These are phyloP conservation scores for Cybosia mesomella DNA, from an alignment of 2,888 invertebrate genomes.

Conservation along the genomic window DNA sequence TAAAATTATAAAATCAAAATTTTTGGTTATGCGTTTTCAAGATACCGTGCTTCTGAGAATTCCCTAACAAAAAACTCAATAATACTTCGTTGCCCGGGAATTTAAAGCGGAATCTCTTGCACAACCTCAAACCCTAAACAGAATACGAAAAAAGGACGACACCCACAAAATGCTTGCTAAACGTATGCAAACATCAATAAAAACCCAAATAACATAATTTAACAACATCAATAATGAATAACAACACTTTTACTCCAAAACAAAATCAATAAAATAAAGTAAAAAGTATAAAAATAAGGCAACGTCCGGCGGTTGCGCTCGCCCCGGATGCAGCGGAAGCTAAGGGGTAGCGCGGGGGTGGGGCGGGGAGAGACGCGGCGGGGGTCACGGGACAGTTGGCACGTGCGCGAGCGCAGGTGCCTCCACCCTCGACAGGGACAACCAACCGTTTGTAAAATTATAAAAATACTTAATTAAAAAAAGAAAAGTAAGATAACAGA, in stretches of 20 bases:
- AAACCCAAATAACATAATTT: slow-evolving; percentile 9
- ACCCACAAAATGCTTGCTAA: not conserved
- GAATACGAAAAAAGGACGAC: not conserved
- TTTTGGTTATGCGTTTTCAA: no score
- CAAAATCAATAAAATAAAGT: slow-evolving; percentile 34
- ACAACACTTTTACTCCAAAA: slow-evolving; percentile 11
- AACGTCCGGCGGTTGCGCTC: slow-evolving; percentile 45
- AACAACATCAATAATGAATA: slow-evolving; percentile 14
- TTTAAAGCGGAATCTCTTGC: not conserved
- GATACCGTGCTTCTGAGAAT: no score
- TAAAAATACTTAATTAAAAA: not conserved
- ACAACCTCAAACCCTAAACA: not conserved
- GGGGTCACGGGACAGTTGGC: slow-evolving; percentile 76
- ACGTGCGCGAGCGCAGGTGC: slow-evolving; percentile 83
- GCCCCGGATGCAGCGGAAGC: slow-evolving; percentile 71
- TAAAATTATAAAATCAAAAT: not conserved
- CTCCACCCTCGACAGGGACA: slow-evolving; percentile 56
- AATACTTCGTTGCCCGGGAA: not conserved
- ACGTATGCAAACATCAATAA: not conserved
- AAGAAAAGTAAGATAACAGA: not conserved
- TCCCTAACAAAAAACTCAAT: not conserved
- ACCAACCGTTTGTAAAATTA: slow-evolving; percentile 41
- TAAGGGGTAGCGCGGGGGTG: slow-evolving; percentile 47
- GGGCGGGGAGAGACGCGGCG: slow-evolving; percentile 37
- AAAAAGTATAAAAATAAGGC: slow-evolving; percentile 40